Evolutionary conservation across 1,140 invertebrate species (phyloP).

Genomic region (Drosophila suzukii): DNA sequence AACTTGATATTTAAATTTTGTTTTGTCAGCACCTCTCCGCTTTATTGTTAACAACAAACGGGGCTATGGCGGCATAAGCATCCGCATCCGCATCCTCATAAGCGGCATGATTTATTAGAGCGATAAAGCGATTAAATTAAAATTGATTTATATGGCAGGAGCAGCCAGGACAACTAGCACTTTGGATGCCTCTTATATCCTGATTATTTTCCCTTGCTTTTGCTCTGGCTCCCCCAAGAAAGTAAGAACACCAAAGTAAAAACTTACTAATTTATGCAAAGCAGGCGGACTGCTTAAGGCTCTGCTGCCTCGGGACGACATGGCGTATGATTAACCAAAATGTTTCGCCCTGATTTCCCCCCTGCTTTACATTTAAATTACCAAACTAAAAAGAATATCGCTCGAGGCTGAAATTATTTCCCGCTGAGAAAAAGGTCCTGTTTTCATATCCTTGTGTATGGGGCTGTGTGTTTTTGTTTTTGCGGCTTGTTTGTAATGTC

Average conservation of each 20-base stretch:
- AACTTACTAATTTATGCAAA: conserved; percentile 82
- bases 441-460: conserved; percentile 4
- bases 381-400: conserved; percentile 63
- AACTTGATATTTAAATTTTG: conserved; percentile 80
- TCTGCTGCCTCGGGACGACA: conserved; percentile 30
- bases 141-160: conserved; percentile 74
- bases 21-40: conserved; percentile 59
- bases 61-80: conserved; percentile 7
- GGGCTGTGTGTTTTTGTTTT: conserved; percentile 33
- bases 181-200: conserved; percentile 31
- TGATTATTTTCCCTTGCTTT: conserved; percentile 39
- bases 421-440: conserved; percentile 64
- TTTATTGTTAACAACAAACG: conserved; percentile 69
- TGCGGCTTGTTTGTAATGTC: conserved; percentile 54
- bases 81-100: conserved; percentile 13
- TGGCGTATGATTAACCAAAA: conserved; percentile 79
- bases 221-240: neutral
- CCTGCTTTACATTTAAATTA: conserved; percentile 72
- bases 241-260: conserved; percentile 14
- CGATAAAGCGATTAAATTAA: conserved; percentile 83
- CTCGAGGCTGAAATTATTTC: conserved; percentile 49
- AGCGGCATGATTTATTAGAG: conserved; percentile 72
- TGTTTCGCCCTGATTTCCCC: conserved; percentile 46
- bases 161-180: conserved; percentile 37
- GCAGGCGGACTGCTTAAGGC: conserved; percentile 38